These are phyloP conservation scores for Drosophila glabriapex DNA, from an alignment of 2,888 invertebrate species.

Conservation along the genomic window DNA sequence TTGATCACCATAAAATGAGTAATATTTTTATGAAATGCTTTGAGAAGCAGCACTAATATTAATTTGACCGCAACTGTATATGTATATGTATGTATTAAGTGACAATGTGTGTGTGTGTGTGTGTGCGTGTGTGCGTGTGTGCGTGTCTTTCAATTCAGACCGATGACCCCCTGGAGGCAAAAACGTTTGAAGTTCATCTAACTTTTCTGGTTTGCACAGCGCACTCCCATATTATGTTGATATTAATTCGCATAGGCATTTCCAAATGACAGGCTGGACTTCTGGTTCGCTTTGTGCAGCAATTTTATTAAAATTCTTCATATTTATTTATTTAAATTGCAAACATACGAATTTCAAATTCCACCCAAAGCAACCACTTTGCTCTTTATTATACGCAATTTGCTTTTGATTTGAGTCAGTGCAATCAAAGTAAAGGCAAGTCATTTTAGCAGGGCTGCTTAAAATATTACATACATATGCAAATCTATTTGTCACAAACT, in stretches of 20 bases:
- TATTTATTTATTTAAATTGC: conserved; percentile 31
- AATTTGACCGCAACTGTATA: neutral
- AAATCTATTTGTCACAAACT: neutral
- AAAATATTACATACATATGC: neutral
- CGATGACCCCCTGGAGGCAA: conserved; percentile 49
- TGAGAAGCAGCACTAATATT: neutral
- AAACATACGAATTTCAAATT: neutral
- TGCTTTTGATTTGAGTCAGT: neutral
- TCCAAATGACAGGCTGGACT: neutral
- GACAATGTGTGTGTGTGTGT: conserved; percentile 12
- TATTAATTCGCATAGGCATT: conserved; percentile 4
- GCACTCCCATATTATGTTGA: neutral
- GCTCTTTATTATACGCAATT: neutral
- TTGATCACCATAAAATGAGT: neutral
- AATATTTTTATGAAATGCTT: neutral
- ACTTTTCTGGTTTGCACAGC: conserved; percentile 6
- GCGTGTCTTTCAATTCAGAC: conserved; percentile 30
- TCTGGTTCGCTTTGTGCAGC: neutral
- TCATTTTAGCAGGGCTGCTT: neutral
- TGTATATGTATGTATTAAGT: neutral
- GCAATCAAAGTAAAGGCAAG: neutral
- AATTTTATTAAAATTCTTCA: conserved; percentile 16
- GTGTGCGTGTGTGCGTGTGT: conserved; percentile 18
- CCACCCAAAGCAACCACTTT: neutral
- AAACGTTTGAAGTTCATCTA: conserved; percentile 46